Percentiles rank a stretch among this genome's conserved stretches.
These are phyloP conservation scores for Sturmia bella DNA, from an alignment of 2,888 invertebrate genomes.

Conservation along the genomic window DNA sequence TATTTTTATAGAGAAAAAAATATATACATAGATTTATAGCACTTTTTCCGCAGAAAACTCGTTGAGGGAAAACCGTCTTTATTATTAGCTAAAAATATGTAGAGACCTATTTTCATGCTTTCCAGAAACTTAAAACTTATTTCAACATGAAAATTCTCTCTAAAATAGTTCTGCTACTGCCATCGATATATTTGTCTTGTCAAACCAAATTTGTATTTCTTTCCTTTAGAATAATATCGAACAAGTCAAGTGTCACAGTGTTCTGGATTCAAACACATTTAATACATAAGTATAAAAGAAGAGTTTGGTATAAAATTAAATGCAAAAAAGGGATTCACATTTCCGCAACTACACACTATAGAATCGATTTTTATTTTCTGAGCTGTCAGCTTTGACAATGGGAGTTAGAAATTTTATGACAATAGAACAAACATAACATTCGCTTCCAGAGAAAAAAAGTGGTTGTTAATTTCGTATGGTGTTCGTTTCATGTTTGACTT, in stretches of 20 bases:
- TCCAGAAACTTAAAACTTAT: too few species aligned
- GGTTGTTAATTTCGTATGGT: conserved; percentile 42
- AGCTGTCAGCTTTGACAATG: conserved; percentile 46
- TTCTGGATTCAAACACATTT: conserved; percentile 14
- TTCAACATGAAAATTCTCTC: too few species aligned
- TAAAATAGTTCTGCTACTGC: too few species aligned
- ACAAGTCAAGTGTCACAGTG: conserved; percentile 60
- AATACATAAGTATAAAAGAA: conserved; percentile 13
- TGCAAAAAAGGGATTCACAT: conserved; percentile 59
- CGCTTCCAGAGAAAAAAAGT: conserved; percentile 3
- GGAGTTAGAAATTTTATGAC: conserved; percentile 28
- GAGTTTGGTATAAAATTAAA: conserved; percentile 33
- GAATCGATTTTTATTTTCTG: conserved; percentile 32
- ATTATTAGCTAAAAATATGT: too few species aligned
- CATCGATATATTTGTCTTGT: conserved; percentile 37
- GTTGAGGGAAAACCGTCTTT: too few species aligned
- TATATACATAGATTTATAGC: too few species aligned
- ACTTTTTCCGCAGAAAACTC: too few species aligned
- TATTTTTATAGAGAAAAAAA: too few species aligned
- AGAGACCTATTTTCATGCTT: too few species aligned
- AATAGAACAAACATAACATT: conserved; percentile 13
- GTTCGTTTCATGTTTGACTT: conserved; percentile 54
- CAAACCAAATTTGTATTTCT: conserved; percentile 53
- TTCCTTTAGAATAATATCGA: conserved; percentile 10
- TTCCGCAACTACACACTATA: conserved; percentile 4